phyloP scores from a whole-genome alignment of 2,888 invertebrate species.

The Endotricha flammealis region DNA sequence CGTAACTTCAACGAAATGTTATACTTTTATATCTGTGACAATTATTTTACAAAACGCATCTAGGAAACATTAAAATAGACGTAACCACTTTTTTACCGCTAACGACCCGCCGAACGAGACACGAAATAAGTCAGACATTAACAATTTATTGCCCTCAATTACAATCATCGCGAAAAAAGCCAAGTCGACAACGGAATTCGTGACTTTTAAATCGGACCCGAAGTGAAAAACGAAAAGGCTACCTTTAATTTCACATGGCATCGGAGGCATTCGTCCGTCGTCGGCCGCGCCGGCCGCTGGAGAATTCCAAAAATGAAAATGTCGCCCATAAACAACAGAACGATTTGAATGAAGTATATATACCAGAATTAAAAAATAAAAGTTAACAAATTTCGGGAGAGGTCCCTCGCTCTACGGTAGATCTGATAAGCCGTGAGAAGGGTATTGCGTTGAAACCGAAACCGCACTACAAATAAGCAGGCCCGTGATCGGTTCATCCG shows the following conservation, averaged over 20 bases:
- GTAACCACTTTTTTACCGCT: conserved; percentile 51
- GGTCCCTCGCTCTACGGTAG: conserved; percentile 46
- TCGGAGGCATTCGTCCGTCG: conserved; percentile 56
- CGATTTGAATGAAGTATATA: conserved; percentile 72
- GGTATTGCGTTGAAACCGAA: conserved; percentile 67
- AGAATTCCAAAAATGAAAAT: conserved; percentile 76
- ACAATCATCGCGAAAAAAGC: conserved; percentile 69
- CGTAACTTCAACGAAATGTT: conserved; percentile 48
- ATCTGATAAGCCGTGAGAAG: conserved; percentile 70
- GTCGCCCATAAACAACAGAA: conserved; percentile 74
- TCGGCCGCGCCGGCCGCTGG: conserved; percentile 35
- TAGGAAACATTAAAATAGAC: conserved; percentile 55
- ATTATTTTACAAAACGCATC: conserved; percentile 46
- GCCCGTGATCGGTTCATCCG: conserved; percentile 60
- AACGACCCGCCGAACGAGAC: conserved; percentile 48
- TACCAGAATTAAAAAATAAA: conserved; percentile 65
- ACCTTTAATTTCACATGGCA: conserved; percentile 71
- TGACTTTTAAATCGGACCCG: conserved; percentile 52
- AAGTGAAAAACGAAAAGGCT: conserved; percentile 62
- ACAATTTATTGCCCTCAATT: conserved; percentile 72
- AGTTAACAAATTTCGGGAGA: conserved; percentile 68
- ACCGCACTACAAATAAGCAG: conserved; percentile 62
- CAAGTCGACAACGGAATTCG: conserved; percentile 53
- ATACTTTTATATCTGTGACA: conserved; percentile 43
- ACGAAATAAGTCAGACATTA: conserved; percentile 59